Evolutionary conservation across 2,888 invertebrate species (phyloP).

Genomic region (Macaria notata): DNA sequence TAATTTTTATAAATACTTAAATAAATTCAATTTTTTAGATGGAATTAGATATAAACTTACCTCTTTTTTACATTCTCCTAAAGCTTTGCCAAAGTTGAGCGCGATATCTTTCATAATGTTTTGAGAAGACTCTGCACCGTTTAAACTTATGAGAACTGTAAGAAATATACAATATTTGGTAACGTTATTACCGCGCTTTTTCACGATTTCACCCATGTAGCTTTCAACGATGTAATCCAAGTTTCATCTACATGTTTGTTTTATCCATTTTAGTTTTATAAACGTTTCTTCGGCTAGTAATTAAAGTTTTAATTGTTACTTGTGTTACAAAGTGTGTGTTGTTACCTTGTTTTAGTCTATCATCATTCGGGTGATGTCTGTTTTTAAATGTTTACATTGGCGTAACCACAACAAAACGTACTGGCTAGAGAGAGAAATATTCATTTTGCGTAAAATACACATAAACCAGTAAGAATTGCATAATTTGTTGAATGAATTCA

Average conservation of each 20-base stretch:
- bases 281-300: neutral
- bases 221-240: neutral
- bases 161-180: neutral
- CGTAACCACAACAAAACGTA: too few relatives aligned
- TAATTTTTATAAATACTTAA: too few relatives aligned
- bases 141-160: neutral
- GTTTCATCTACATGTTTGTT: neutral
- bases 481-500: too few relatives aligned
- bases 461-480: too few relatives aligned
- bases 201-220: neutral
- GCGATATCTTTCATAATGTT: conserved; percentile 16
- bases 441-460: too few relatives aligned
- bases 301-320: conserved; percentile 12
- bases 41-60: neutral
- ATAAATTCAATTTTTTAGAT: too few relatives aligned
- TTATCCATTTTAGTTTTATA: conserved; percentile 3
- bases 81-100: conserved; percentile 23
- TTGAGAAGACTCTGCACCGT: conserved; percentile 7
- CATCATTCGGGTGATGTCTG: neutral
- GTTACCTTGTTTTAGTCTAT: neutral
- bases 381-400: neutral
- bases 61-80: conserved; percentile 26
- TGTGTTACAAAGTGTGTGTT: conserved; percentile 1
- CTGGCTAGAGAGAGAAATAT: too few relatives aligned
- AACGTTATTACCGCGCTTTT: neutral